Evolutionary conservation across 2,888 invertebrate species (phyloP).

Genomic region (Micropterix aruncella): DNA sequence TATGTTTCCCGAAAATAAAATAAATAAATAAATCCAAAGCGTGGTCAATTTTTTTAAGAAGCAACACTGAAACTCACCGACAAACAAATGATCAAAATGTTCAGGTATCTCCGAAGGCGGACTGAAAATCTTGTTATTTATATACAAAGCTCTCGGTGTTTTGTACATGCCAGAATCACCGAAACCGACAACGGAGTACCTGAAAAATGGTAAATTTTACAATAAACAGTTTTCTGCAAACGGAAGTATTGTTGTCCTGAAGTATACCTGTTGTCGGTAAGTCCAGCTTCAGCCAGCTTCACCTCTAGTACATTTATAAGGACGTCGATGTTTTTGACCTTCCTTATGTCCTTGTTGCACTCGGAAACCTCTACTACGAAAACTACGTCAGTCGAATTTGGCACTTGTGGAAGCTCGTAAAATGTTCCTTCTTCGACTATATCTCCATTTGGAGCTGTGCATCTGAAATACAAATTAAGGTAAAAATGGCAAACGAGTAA

Average conservation of each 20-base stretch:
- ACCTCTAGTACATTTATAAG: constrained; percentile 53
- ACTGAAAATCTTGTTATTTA: constrained; percentile 56
- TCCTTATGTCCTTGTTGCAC: constrained; percentile 61
- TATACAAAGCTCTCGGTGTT: constrained; percentile 56
- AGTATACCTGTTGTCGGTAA: constrained; percentile 62
- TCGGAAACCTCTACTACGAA: constrained; percentile 78
- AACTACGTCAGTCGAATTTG: constrained; percentile 68
- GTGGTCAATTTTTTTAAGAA: too few relatives aligned
- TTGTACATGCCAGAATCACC: constrained; percentile 66
- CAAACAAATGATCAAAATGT: constrained; percentile 55
- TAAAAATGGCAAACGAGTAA: too few relatives aligned
- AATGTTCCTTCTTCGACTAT: constrained; percentile 64
- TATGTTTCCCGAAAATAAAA: too few relatives aligned
- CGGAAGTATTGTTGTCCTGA: too few relatives aligned
- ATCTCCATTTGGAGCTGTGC: constrained; percentile 52
- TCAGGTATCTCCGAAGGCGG: constrained; percentile 44
- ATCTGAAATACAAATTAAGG: too few relatives aligned
- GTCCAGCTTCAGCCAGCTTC: constrained; percentile 47
- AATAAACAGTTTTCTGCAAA: too few relatives aligned
- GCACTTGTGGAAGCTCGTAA: constrained; percentile 47
- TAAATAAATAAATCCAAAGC: too few relatives aligned
- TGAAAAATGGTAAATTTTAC: constrained; percentile 18
- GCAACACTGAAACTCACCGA: constrained; percentile 31
- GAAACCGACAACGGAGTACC: constrained; percentile 71
- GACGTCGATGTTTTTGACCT: constrained; percentile 51